Percentiles rank a stretch among this genome's conserved stretches.
These are phyloP conservation scores for Sylvilagus floridanus DNA, from an alignment of 2,797 vertebrate species.

Conservation along the genomic window DNA sequence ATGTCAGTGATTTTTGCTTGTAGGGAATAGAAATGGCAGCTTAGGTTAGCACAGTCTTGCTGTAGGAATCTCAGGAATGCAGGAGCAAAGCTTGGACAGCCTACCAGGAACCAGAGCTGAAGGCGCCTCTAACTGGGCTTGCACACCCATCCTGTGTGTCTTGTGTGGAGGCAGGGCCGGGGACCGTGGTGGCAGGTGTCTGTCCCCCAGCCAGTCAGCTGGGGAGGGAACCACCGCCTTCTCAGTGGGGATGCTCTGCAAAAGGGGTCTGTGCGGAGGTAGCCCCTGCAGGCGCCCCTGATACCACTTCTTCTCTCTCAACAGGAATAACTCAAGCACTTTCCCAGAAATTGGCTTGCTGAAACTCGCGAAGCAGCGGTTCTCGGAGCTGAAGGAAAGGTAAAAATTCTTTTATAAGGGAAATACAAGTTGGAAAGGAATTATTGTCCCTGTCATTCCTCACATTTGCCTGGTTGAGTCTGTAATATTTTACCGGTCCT, in stretches of 20 bases:
- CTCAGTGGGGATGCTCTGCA: neutral
- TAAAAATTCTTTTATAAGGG: conserved; percentile 24
- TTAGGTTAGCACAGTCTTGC: neutral
- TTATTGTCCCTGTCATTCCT: neutral
- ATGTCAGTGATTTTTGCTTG: neutral
- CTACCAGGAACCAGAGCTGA: neutral
- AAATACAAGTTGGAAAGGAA: neutral
- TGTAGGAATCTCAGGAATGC: neutral
- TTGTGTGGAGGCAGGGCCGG: neutral
- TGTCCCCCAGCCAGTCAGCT: neutral
- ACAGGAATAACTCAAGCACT: conserved; percentile 65
- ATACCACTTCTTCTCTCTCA: conserved; percentile 60
- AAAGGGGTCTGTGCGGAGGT: neutral
- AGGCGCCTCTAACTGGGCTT: neutral
- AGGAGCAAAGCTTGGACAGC: neutral
- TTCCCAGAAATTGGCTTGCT: conserved; percentile 55
- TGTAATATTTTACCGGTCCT: neutral
- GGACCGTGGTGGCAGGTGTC: no score
- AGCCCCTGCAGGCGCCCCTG: neutral
- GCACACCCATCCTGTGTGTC: accelerated
- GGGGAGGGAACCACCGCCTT: neutral
- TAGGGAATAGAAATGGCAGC: neutral
- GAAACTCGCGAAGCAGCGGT: conserved; percentile 13
- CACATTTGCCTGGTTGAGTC: accelerated
- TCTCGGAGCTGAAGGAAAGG: conserved; percentile 70